Evolutionary conservation across 2,888 invertebrate species (phyloP).

Genomic region (Bombyx huttoni): DNA sequence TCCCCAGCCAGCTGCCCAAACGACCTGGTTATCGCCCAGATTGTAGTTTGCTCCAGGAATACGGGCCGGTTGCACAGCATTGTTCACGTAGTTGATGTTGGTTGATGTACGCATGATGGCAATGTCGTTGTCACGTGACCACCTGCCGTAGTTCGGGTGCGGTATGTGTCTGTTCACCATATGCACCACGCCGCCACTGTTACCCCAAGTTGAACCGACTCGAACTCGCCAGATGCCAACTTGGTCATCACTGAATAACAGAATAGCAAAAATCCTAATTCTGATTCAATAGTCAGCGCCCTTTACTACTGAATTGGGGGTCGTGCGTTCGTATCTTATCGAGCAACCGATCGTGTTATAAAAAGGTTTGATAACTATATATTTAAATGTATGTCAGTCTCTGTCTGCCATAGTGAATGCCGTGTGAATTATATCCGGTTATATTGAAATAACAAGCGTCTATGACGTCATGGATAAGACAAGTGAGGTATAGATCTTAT

Average conservation of each 20-base stretch:
- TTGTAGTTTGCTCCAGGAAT: conserved; percentile 30
- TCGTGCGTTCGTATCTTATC: too few species aligned
- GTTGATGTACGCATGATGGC: conserved; percentile 17
- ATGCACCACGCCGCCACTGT: conserved; percentile 25
- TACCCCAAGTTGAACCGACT: conserved; percentile 22
- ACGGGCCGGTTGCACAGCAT: conserved; percentile 13
- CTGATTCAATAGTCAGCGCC: too few species aligned
- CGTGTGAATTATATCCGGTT: too few species aligned
- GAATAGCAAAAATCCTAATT: background rate
- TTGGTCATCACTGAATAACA: conserved; percentile 16
- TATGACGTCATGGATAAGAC: too few species aligned
- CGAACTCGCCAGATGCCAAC: conserved; percentile 17
- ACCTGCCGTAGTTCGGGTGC: conserved; percentile 17
- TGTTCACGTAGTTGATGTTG: conserved; percentile 11
- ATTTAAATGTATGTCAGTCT: too few species aligned
- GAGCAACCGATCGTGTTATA: too few species aligned
- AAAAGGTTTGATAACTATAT: too few species aligned
- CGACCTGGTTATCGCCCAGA: conserved; percentile 6
- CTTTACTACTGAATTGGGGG: too few species aligned
- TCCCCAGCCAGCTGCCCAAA: background rate
- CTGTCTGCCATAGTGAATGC: too few species aligned
- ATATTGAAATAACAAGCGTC: too few species aligned
- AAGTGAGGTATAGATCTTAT: too few species aligned
- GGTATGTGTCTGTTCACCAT: conserved; percentile 9
- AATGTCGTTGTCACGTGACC: conserved; percentile 19